phyloP scores from a whole-genome alignment of 2,113 vertebrate genomes.

The Aptenodytes patagonicus region DNA sequence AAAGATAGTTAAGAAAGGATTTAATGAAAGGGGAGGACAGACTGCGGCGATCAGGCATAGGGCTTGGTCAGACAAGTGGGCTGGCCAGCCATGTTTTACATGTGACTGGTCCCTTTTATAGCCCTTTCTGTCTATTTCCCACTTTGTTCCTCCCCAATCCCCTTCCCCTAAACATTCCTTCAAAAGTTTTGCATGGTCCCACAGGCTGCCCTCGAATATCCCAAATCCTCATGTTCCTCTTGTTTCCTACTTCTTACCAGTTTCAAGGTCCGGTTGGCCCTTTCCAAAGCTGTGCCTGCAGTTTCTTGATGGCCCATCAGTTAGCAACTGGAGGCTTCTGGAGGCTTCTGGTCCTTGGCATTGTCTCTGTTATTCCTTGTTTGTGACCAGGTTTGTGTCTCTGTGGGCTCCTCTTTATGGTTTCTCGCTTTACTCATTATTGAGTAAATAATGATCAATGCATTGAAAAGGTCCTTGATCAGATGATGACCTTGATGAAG shows the following conservation, averaged over 20 bases:
- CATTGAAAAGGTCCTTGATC: not conserved
- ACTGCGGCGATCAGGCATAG: rapidly evolving
- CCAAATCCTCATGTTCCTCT: not conserved
- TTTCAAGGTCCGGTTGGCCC: not conserved
- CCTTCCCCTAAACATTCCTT: not conserved
- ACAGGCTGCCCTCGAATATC: not conserved
- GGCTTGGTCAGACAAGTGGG: not conserved
- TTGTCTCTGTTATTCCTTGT: not conserved
- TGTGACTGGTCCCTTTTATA: not conserved
- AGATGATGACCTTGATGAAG: not conserved
- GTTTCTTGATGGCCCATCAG: not conserved
- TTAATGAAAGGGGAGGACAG: not conserved
- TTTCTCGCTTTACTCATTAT: not conserved
- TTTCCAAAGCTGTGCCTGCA: not conserved
- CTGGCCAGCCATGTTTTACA: not conserved
- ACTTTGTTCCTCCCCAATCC: not conserved
- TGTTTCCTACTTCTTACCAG: not conserved
- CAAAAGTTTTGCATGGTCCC: not conserved
- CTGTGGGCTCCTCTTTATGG: not conserved
- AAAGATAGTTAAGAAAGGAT: not conserved
- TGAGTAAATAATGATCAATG: not conserved
- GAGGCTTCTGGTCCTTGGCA: not conserved
- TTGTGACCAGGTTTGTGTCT: not conserved
- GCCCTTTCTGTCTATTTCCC: too few relatives aligned
- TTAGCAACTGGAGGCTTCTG: not conserved